Base-by-base conservation (phyloP, 2,888 invertebrate genomes). In the Torymus tubicola region DNA sequence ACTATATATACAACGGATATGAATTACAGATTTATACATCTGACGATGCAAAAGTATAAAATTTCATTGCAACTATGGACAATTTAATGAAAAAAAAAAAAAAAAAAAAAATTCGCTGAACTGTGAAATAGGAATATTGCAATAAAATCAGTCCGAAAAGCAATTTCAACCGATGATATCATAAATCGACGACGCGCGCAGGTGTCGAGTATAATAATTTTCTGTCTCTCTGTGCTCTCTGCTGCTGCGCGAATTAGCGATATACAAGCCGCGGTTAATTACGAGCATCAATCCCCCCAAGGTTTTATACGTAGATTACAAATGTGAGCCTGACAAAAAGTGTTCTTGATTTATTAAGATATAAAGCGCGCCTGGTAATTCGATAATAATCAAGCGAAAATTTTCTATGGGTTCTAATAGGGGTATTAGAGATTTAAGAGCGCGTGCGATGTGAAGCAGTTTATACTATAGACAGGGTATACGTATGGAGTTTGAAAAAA, bases 321-420 rank as follows among this genome's bases (percentile, higher is more conserved):
- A 74, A 71, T n/a, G 52, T 52, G 50, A 42, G 12, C 42, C 42
- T 8, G 42, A 24, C 8, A 50, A 67, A 60, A 55, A 67, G 52
- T 50, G 52, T 50, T 2, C 2, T 31, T 74, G 57, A 65, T 74
- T 67, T 50, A 74, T 67, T 58, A 42, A 67, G 74, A 58, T 67
- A 58, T 12, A n/a, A 58, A 67, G 13, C 52, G 10, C 42, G 8
- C 58, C 4, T n/a, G 57, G 31, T 52, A 65, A 74, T 74, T 58
- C 67, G 10, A 55, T 52, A 57, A 74, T 74, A 65, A 65, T 57
- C 63, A 50, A 13, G 42, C 42, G 42, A 42, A 50, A 42, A 24
- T 21, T 5, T 21, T 21, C 11, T 61, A 5, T 21, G 21, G 16
- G 11, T 18, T 18, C 14, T 14, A 14, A 14, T 31, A 63, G 31